Evolutionary conservation across 1,140 invertebrate genomes (phyloP).

Genomic region (Papilio machaon): DNA sequence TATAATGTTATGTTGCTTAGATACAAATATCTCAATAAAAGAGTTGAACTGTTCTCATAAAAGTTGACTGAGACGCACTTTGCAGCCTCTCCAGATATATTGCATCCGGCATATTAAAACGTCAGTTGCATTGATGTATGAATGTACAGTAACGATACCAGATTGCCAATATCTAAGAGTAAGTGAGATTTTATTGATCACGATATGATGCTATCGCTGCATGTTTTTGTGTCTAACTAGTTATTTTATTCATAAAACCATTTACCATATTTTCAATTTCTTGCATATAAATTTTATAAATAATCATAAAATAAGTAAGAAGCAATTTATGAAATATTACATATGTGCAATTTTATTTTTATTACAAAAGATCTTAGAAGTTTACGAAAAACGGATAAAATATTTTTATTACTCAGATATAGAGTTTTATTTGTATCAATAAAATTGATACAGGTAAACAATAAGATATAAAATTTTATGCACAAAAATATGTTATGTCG

Average conservation of each 20-base stretch:
- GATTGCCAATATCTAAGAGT: not conserved
- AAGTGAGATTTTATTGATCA: not conserved
- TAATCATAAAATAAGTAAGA: not conserved
- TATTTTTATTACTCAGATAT: conserved; percentile 21
- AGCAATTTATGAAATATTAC: not conserved
- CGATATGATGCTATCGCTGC: not conserved
- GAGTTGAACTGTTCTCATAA: conserved; percentile 34
- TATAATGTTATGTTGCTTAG: not conserved
- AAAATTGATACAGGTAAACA: conserved; percentile 22
- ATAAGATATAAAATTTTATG: conserved; percentile 15
- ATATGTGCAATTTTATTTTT: not conserved
- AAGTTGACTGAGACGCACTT: conserved; percentile 44
- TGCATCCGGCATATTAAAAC: conserved; percentile 33
- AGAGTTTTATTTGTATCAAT: conserved; percentile 20
- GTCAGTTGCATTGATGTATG: conserved; percentile 18
- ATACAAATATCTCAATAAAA: not conserved
- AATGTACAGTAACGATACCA: not conserved
- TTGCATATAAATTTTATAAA: too few relatives aligned
- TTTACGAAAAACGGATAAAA: not conserved
- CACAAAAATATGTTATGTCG: conserved; percentile 19
- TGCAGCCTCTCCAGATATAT: conserved; percentile 45
- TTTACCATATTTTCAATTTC: too few relatives aligned
- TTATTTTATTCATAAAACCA: too few relatives aligned
- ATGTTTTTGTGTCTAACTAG: too few relatives aligned
- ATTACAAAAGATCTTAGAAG: not conserved